Conservation (phyloP, 2,797 vertebrate genomes). For the Poecilia wingei region DNA sequence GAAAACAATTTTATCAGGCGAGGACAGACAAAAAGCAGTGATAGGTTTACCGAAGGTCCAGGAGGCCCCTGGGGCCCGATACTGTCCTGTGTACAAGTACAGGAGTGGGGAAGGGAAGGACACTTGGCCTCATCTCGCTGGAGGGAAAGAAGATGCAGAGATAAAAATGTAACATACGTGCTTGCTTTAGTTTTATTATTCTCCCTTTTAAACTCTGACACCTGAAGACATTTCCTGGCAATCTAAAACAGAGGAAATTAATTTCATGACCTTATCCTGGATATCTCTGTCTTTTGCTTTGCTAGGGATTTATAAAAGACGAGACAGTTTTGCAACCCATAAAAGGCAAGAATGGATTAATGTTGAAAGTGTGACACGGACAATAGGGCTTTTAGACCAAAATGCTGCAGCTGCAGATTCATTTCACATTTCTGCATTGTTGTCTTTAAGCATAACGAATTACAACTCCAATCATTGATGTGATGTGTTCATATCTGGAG, state of each 20-base stretch:
- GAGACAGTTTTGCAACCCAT: conserved; percentile 26
- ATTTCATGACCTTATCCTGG: conserved; percentile 31
- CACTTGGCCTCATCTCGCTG: conserved; percentile 99
- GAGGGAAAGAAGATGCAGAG: conserved; percentile 34
- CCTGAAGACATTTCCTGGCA: conserved; percentile 21
- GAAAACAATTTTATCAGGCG: conserved; percentile 32
- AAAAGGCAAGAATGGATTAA: conserved; percentile 18
- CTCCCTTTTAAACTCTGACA: conserved; percentile 22
- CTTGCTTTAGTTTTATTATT: neutral
- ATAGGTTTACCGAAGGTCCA: conserved; percentile 89
- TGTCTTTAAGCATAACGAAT: conserved; percentile 27
- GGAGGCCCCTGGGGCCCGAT: conserved; percentile 93
- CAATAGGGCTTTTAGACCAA: conserved; percentile 16
- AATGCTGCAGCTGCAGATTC: conserved; percentile 34
- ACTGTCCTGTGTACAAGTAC: conserved; percentile 97
- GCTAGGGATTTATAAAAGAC: conserved; percentile 32
- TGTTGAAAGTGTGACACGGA: conserved; percentile 22
- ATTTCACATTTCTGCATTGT: conserved; percentile 28
- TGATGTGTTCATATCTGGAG: conserved; percentile 60
- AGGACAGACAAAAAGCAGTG: conserved; percentile 21
- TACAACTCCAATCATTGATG: conserved; percentile 37
- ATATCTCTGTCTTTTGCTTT: conserved; percentile 16
- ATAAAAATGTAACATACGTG: conserved; percentile 12
- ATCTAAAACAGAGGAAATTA: conserved; percentile 5
- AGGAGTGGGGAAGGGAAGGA: conserved; percentile 94